Percentiles rank a stretch among this genome's conserved stretches.
Conservation (phyloP, 2,888 invertebrate genomes). For the Sacculina carcini region DNA sequence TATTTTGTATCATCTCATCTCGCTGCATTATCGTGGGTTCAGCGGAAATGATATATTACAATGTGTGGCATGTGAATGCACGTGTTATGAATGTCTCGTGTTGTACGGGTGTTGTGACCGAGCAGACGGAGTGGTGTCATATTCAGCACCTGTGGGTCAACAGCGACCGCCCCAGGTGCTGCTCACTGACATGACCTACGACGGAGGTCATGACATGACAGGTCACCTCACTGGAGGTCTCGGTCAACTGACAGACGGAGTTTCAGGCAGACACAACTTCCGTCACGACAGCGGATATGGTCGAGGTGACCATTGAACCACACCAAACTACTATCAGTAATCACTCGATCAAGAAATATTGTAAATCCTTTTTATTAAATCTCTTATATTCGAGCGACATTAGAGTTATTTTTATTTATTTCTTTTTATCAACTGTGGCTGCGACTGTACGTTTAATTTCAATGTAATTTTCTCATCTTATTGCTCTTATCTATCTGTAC, state of each 20-base stretch:
- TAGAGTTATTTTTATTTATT: too few species aligned
- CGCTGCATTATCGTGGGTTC: background rate
- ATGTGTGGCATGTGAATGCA: background rate
- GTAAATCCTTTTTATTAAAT: too few species aligned
- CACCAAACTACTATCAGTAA: too few species aligned
- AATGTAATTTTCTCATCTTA: too few species aligned
- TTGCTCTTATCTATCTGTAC: too few species aligned
- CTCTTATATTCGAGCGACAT: too few species aligned
- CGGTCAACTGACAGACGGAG: conserved; percentile 51
- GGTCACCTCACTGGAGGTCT: conserved; percentile 31
- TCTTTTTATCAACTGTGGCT: too few species aligned
- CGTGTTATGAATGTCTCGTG: too few species aligned
- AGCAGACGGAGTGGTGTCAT: conserved; percentile 47
- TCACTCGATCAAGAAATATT: too few species aligned
- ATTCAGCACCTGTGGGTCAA: conserved; percentile 39
- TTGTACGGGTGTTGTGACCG: conserved; percentile 3
- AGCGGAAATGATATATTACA: background rate
- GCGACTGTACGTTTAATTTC: too few species aligned
- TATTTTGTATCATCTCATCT: too few species aligned
- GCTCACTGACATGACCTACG: conserved; percentile 42
- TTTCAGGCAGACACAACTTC: conserved; percentile 46
- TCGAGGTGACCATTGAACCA: too few species aligned
- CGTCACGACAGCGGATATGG: conserved; percentile 19
- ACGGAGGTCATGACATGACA: conserved; percentile 32
- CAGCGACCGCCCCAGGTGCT: conserved; percentile 22